Conservation (phyloP, 1,140 invertebrate species). For the Drosophila bipectinata region DNA sequence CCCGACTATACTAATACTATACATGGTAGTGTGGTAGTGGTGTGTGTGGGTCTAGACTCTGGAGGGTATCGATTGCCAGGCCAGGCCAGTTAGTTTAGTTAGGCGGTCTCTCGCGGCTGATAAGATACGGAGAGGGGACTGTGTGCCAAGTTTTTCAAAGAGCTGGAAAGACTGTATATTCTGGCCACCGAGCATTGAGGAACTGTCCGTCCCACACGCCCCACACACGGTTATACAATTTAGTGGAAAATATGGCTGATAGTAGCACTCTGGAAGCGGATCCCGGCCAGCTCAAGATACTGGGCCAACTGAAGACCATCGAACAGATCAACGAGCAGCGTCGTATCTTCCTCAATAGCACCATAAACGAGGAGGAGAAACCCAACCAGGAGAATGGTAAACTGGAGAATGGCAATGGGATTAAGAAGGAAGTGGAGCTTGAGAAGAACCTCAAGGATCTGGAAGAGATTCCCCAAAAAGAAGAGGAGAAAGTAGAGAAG, state of each 20-base stretch:
- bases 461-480: not conserved
- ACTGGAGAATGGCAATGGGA: conserved; percentile 5
- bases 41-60: too few species aligned
- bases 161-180: conserved; percentile 19
- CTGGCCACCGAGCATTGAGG: conserved; percentile 13
- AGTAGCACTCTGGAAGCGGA: conserved; percentile 29
- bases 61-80: conserved; percentile 62
- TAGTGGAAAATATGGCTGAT: conserved; percentile 6
- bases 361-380: conserved; percentile 52
- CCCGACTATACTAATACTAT: too few species aligned
- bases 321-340: conserved; percentile 80
- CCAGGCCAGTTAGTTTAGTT: conserved; percentile 71
- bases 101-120: conserved; percentile 56
- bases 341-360: conserved; percentile 67
- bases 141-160: conserved; percentile 8
- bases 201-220: conserved; percentile 3
- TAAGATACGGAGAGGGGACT: conserved; percentile 55
- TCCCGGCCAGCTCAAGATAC: conserved; percentile 52
- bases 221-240: conserved; percentile 25
- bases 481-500: not conserved
- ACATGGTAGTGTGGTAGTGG: too few species aligned
- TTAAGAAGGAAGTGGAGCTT: not conserved
- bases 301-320: conserved; percentile 69
- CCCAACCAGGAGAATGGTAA: conserved; percentile 7
- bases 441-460: not conserved